Base-by-base conservation (phyloP, 2,888 invertebrate genomes). In the Drosophila vallismaia region DNA sequence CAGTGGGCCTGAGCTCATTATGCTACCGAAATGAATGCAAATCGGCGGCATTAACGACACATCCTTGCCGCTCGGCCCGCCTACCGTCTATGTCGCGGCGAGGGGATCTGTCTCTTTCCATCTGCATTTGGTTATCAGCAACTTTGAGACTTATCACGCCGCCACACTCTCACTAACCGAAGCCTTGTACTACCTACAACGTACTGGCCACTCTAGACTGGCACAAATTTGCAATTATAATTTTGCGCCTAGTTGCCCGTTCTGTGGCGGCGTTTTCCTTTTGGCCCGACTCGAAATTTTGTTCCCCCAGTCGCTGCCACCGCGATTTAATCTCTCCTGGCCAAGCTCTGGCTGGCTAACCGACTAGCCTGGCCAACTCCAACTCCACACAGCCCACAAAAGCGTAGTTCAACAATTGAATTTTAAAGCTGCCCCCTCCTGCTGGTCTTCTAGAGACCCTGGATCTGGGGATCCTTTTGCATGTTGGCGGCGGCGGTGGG, bases 161-260 rank as follows among this genome's bases (percentile, higher is more conserved):
- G 86, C 84, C 83, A 84, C 84, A 84, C 88, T 84, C 86, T 88
- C 87, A 85, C 82, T 83, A 51, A 33, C 64, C 38, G 28, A n/a
- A 24, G 14, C 19, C 44, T 5, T 38, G 44, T 12, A 31, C 10
- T 54, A 50, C 50, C 51, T 44, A 44, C 44, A 19, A 8, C 19
- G 44, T 44, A 44, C 44, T 19, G 10, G 44, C 9, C 19, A 42
- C 40, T 24, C 44, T 19, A 19, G 44, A 24, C 54, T 70, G 68
- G 63, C 70, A 66, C 67, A 79, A 85, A 88, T 85, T 85, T 85
- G 86, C 84, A 85, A 85, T 85, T 85, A 85, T 88, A 85, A 85
- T 85, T 85, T 84, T 83, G 81, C 86, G 86, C 86, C 76, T 45
- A 55, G 78, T 28, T 33, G 69, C 67, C 55, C 68, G 45, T 56